Conservation (phyloP, 2,113 vertebrate genomes). For the Chaenocephalus aceratus region DNA sequence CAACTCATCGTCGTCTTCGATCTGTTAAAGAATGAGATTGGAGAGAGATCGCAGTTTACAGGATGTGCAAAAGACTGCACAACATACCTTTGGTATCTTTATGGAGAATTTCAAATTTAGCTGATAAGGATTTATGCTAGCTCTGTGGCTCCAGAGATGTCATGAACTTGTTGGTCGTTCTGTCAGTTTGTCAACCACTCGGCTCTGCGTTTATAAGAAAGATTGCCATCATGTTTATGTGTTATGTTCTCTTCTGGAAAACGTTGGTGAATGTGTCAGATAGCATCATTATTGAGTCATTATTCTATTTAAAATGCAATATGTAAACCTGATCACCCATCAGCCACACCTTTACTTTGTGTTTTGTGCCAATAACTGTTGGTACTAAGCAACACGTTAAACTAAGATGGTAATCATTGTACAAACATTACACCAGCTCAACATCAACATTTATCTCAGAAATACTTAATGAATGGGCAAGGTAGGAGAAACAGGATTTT, state of each 20-base stretch:
- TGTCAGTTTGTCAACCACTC: neutral
- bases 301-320: neutral
- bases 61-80: neutral
- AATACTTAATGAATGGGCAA: too few relatives aligned
- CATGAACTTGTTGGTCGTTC: neutral
- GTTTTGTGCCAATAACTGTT: neutral
- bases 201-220: too few relatives aligned
- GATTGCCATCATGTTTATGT: too few relatives aligned
- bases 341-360: too few relatives aligned
- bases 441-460: too few relatives aligned
- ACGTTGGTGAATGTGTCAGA: too few relatives aligned
- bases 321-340: neutral
- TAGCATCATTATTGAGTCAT: too few relatives aligned
- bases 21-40: conserved; percentile 40
- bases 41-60: neutral
- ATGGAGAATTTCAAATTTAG: neutral
- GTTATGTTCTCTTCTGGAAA: too few relatives aligned
- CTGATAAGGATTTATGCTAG: neutral
- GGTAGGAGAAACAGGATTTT: too few relatives aligned
- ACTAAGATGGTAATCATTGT: neutral
- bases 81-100: neutral
- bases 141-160: neutral
- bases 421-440: neutral
- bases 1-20: conserved; percentile 34
- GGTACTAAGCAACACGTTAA: neutral